Conservation (phyloP, 1,140 invertebrate genomes). For the Apocrypta bakeri region DNA sequence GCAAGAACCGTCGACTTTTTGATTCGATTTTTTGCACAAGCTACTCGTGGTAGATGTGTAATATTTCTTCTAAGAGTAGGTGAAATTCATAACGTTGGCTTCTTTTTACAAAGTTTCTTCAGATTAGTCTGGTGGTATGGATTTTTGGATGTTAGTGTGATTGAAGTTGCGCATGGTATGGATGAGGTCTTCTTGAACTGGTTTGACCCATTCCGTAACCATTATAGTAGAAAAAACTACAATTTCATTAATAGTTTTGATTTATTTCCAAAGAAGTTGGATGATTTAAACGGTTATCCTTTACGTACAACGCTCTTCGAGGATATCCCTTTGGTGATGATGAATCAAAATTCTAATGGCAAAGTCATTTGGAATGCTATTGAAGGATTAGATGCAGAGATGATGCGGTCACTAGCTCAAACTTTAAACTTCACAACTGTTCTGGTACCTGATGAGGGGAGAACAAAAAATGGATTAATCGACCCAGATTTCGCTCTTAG, state of each 20-base stretch:
- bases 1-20: too few species aligned
- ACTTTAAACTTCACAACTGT: constrained; percentile 2
- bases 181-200: not conserved
- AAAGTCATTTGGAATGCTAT: not conserved
- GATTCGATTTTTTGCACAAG: too few species aligned
- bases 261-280: not conserved
- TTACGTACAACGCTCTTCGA: not conserved
- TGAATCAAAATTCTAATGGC: not conserved
- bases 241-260: not conserved
- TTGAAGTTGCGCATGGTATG: too few species aligned
- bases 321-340: constrained; percentile 3
- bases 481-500: not conserved
- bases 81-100: too few species aligned
- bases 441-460: too few species aligned
- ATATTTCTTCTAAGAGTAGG: too few species aligned
- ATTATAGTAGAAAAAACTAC: not conserved
- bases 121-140: too few species aligned
- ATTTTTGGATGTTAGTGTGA: too few species aligned
- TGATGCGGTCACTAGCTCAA: not conserved
- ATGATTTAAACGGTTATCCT: not conserved
- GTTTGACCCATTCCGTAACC: constrained; percentile 2
- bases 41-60: too few species aligned
- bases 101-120: too few species aligned
- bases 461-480: not conserved
- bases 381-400: not conserved